A percentile compares a stretch with the other conserved stretches of the same genome.
phyloP scores from a whole-genome alignment of 2,113 vertebrate genomes.

The Podarcis raffonei region DNA sequence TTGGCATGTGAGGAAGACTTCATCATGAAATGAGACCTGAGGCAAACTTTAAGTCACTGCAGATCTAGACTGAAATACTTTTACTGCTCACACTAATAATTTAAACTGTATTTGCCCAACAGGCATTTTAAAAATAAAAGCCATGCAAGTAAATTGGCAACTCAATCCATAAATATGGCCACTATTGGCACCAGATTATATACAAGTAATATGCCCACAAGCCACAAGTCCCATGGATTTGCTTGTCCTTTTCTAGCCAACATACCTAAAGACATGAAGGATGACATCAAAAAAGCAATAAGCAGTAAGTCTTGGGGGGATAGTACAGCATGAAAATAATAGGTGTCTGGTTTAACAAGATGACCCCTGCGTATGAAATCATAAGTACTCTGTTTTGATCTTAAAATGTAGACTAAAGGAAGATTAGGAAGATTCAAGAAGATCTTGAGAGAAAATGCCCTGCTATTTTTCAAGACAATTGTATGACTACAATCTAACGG shows the following conservation, averaged over 20 bases:
- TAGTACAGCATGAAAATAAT: not conserved
- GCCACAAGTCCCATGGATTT: not conserved
- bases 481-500: not conserved
- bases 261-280: not conserved
- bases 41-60: not conserved
- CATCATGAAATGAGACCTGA: not conserved
- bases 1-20: not conserved
- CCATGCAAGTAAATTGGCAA: not conserved
- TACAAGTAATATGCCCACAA: not conserved
- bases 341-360: slow-evolving; percentile 30
- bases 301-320: slow-evolving; percentile 16
- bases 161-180: not conserved
- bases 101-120: not conserved
- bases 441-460: slow-evolving; percentile 13
- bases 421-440: slow-evolving; percentile 1
- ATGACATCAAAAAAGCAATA: slow-evolving; percentile 14
- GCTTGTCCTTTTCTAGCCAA: not conserved
- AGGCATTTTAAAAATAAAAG: not conserved
- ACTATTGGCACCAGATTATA: not conserved
- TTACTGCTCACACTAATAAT: not conserved
- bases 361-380: not conserved
- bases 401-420: slow-evolving; percentile 20
- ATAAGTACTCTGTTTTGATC: not conserved
- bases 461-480: not conserved
- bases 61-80: not conserved